A percentile compares a stretch with the other conserved stretches of the same genome.
phyloP scores from a whole-genome alignment of 2,797 vertebrate genomes.

The Cottoperca gobio region DNA sequence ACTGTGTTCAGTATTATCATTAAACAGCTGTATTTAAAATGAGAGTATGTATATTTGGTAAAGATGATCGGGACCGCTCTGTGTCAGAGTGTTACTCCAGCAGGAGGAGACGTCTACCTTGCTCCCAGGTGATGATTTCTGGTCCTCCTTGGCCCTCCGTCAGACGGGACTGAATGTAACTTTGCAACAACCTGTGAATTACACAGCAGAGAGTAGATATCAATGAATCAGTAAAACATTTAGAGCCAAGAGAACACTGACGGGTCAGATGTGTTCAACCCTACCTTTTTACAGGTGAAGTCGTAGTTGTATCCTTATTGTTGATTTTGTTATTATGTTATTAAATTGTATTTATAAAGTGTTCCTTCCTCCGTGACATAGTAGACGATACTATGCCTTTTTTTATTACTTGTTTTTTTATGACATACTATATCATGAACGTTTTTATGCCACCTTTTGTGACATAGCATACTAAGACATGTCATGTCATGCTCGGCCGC shows the following conservation, averaged over 20 bases:
- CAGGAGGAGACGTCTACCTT: slow-evolving; percentile 73
- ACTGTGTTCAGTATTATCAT: not conserved
- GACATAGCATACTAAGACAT: too few relatives aligned
- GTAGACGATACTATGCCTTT: too few relatives aligned
- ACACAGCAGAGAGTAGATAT: slow-evolving; percentile 12
- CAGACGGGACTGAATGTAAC: slow-evolving; percentile 78
- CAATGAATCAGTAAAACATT: slow-evolving; percentile 7
- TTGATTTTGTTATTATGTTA: too few relatives aligned
- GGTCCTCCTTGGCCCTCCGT: slow-evolving; percentile 75
- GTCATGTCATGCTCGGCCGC: too few relatives aligned
- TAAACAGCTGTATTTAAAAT: not conserved
- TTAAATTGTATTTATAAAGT: too few relatives aligned
- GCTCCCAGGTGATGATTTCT: slow-evolving; percentile 84
- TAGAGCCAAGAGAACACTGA: not conserved
- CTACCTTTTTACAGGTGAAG: too few relatives aligned
- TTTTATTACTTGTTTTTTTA: too few relatives aligned
- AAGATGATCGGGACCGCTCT: not conserved
- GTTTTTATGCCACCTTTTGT: too few relatives aligned
- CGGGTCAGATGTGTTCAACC: not conserved
- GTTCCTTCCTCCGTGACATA: too few relatives aligned
- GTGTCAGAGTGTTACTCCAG: not conserved
- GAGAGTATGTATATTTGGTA: not conserved
- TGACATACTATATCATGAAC: too few relatives aligned
- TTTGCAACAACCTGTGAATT: slow-evolving; percentile 81
- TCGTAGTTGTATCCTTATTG: too few relatives aligned